phyloP scores from a whole-genome alignment of 2,888 invertebrate species.

The Brenthis hecate region DNA sequence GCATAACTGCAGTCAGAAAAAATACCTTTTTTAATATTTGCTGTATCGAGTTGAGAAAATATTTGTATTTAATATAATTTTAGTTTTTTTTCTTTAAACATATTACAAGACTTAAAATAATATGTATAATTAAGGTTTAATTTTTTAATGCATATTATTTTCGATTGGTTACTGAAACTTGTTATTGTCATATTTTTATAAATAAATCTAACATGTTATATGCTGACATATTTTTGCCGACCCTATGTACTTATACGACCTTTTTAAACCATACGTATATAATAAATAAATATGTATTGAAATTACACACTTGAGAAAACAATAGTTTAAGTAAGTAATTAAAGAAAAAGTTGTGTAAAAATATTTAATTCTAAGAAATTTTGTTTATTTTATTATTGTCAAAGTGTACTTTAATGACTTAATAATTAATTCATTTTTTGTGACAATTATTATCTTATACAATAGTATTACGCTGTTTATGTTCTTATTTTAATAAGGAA shows the following conservation, averaged over 20 bases:
- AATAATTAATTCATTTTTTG: conserved; percentile 15
- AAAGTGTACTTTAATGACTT: background rate
- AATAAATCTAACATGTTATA: background rate
- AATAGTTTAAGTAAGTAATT: conserved; percentile 2
- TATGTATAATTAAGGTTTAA: too few species aligned
- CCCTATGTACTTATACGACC: conserved; percentile 3
- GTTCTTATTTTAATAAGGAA: conserved; percentile 31
- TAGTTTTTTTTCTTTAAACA: too few species aligned
- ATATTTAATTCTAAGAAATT: background rate
- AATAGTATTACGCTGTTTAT: conserved; percentile 25
- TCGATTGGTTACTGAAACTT: too few species aligned
- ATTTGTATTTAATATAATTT: too few species aligned
- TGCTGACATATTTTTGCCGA: background rate
- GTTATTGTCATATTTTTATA: too few species aligned
- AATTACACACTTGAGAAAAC: conserved; percentile 2
- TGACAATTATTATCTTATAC: conserved; percentile 29
- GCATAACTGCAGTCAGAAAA: conserved; percentile 10
- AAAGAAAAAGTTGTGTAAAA: background rate
- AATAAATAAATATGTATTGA: background rate
- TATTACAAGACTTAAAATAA: too few species aligned
- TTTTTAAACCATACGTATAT: conserved; percentile 4
- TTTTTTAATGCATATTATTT: too few species aligned
- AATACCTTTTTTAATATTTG: background rate
- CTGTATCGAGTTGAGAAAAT: too few species aligned
- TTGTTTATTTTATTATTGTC: background rate